phyloP scores from a whole-genome alignment of 2,888 invertebrate species.

The Euzophera pinguis region DNA sequence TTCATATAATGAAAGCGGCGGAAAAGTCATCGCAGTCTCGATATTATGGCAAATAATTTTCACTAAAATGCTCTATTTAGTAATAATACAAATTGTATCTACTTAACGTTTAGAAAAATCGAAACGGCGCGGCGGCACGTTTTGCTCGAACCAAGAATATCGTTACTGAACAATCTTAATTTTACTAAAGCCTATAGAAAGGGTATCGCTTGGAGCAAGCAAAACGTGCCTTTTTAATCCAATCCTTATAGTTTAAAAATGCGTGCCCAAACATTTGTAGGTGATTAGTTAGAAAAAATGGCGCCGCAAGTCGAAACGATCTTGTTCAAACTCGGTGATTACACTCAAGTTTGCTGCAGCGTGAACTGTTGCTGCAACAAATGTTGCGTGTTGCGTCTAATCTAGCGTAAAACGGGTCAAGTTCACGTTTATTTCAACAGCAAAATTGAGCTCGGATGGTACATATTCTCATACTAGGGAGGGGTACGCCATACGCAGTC shows the following conservation, averaged over 20 bases:
- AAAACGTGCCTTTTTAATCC: not conserved
- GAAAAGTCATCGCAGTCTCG: slow-evolving; percentile 38
- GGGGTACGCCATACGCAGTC: slow-evolving; percentile 48
- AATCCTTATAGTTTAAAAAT: slow-evolving; percentile 22
- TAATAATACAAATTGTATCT: slow-evolving; percentile 61
- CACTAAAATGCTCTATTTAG: slow-evolving; percentile 49
- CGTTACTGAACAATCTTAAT: slow-evolving; percentile 17
- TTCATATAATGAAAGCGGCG: slow-evolving; percentile 21
- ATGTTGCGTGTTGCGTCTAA: not conserved
- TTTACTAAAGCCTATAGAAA: slow-evolving; percentile 15
- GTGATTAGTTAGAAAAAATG: slow-evolving; percentile 10
- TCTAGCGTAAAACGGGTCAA: not conserved
- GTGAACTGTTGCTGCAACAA: not conserved
- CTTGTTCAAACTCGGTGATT: not conserved
- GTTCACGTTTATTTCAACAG: not conserved
- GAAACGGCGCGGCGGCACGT: slow-evolving; percentile 19
- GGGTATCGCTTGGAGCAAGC: not conserved
- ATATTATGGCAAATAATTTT: slow-evolving; percentile 46
- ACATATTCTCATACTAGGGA: slow-evolving; percentile 21
- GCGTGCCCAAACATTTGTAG: slow-evolving; percentile 20
- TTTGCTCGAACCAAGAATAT: slow-evolving; percentile 23
- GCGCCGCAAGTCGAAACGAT: slow-evolving; percentile 12
- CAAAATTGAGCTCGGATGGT: not conserved
- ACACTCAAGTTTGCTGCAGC: not conserved
- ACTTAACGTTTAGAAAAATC: slow-evolving; percentile 53